Percentiles rank a stretch among this genome's conserved stretches.
Conservation (phyloP, 2,113 vertebrate genomes). For the Phyllopteryx taeniolatus region DNA sequence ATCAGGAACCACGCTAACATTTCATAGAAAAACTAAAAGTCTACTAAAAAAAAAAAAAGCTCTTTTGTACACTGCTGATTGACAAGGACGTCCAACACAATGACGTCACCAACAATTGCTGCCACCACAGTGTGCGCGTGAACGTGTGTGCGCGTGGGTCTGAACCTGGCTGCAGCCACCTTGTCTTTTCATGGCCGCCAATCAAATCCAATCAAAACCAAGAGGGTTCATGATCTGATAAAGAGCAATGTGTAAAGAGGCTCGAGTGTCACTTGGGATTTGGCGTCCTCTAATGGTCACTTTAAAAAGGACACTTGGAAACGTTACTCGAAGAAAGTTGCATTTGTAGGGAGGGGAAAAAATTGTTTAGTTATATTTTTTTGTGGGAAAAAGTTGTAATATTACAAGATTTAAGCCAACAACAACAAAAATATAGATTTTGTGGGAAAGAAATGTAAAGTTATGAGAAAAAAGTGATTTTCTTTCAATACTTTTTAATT, state of each 20-base stretch:
- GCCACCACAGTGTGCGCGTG: background rate
- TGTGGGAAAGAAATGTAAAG: too few species aligned
- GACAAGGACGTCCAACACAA: background rate
- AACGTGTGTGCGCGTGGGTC: background rate
- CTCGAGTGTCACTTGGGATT: background rate
- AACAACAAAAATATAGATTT: too few species aligned
- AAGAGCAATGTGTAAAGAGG: background rate
- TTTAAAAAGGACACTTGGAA: too few species aligned
- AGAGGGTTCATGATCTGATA: too few species aligned
- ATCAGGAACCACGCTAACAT: conserved; percentile 26
- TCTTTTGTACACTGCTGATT: background rate
- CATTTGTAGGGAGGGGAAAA: too few species aligned
- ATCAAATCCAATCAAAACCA: background rate
- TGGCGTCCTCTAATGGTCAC: background rate
- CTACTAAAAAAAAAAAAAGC: background rate
- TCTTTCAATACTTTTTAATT: too few species aligned
- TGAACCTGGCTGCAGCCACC: background rate
- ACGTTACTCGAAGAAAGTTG: too few species aligned
- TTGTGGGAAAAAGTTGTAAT: too few species aligned
- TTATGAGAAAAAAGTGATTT: too few species aligned
- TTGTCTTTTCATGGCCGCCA: background rate
- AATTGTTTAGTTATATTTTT: too few species aligned
- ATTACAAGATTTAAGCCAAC: too few species aligned
- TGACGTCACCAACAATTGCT: background rate
- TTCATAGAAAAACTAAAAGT: conserved; percentile 21